A percentile compares a stretch with the other conserved stretches of the same genome.
Evolutionary conservation across 1,140 invertebrate species (phyloP).

Genomic region (Hestina assimilis): DNA sequence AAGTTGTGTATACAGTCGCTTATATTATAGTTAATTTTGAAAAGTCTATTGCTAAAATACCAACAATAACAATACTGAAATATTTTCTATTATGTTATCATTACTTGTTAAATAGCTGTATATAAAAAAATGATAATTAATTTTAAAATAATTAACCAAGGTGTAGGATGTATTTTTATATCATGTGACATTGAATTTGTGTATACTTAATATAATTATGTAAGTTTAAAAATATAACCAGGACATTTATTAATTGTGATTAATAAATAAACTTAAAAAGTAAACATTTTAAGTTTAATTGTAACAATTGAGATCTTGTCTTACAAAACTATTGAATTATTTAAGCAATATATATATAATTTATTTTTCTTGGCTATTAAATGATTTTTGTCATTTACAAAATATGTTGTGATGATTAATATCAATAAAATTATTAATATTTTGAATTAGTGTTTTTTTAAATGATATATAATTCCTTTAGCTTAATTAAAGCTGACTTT

Average conservation of each 20-base stretch:
- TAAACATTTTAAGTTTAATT: too few relatives aligned
- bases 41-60: too few relatives aligned
- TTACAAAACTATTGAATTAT: neutral
- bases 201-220: neutral
- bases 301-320: neutral
- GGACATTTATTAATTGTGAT: neutral
- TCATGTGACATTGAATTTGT: conserved; percentile 10
- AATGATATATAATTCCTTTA: neutral
- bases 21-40: too few relatives aligned
- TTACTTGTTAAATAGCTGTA: too few relatives aligned
- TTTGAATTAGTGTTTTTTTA: conserved; percentile 5
- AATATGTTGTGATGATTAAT: conserved; percentile 6
- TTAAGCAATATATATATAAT: conserved; percentile 2
- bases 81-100: too few relatives aligned
- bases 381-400: conserved; percentile 6
- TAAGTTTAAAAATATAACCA: too few relatives aligned
- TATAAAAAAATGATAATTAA: too few relatives aligned
- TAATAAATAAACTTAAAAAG: too few relatives aligned
- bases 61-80: too few relatives aligned
- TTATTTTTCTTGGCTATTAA: neutral
- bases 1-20: too few relatives aligned
- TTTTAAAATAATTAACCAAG: neutral
- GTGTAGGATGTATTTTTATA: conserved; percentile 20
- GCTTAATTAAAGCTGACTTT: neutral
- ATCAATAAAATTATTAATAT: conserved; percentile 11